phyloP scores from a whole-genome alignment of 92 coral and sea anemone genomes.

The Bergia sp. region DNA sequence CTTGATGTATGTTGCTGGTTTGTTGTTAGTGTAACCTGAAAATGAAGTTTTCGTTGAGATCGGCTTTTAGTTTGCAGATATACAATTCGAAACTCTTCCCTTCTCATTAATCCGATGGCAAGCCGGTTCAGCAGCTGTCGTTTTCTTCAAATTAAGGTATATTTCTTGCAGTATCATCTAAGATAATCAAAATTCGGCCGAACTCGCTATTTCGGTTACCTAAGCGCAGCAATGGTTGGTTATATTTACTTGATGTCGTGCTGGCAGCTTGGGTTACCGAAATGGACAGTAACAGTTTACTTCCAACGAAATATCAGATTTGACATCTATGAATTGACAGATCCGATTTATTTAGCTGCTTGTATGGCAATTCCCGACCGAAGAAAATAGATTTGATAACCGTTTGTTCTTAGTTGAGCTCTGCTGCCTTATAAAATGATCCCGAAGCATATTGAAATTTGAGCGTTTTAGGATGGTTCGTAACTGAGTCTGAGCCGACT shows the following conservation, averaged over 20 bases:
- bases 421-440: no score
- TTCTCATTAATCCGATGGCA: not conserved
- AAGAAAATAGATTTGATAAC: not conserved
- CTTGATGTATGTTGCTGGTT: not conserved
- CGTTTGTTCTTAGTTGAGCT: not conserved
- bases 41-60: not conserved
- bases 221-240: not conserved
- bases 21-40: not conserved
- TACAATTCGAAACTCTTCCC: not conserved
- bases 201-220: not conserved
- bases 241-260: not conserved
- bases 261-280: not conserved
- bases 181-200: not conserved
- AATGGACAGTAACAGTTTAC: not conserved
- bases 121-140: not conserved
- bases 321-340: not conserved
- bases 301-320: not conserved
- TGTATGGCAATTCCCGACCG: not conserved
- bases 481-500: not conserved
- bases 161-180: not conserved
- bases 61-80: not conserved
- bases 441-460: not conserved
- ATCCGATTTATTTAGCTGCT: constrained; percentile 1
- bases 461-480: not conserved
- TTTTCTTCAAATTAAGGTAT: not conserved